A percentile compares a stretch with the other conserved stretches of the same genome.
Evolutionary conservation across 2,797 vertebrate species (phyloP).

Genomic region (Hemitrygon akajei): DNA sequence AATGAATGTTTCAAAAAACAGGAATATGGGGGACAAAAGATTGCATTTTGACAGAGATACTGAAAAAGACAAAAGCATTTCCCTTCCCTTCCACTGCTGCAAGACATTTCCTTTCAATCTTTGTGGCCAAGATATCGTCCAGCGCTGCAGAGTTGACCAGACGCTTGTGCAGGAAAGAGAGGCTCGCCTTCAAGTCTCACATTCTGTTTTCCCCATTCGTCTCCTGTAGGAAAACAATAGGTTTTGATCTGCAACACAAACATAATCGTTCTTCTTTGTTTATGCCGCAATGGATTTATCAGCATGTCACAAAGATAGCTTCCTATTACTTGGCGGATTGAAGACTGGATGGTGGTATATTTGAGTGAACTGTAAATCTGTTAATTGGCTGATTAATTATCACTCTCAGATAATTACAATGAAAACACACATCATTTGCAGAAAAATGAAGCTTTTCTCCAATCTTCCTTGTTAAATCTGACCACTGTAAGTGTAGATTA

Average conservation of each 20-base stretch:
- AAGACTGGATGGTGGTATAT: background rate
- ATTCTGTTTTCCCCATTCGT: background rate
- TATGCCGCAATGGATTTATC: background rate
- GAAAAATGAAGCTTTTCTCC: background rate
- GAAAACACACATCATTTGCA: background rate
- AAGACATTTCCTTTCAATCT: slow-evolving; percentile 4
- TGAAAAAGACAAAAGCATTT: background rate
- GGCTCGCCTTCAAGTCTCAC: slow-evolving; percentile 30
- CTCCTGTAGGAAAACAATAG: background rate
- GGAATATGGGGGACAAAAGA: background rate
- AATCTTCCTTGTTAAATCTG: background rate
- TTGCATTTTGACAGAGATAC: background rate
- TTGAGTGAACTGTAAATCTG: background rate
- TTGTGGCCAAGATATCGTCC: background rate
- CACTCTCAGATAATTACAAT: background rate
- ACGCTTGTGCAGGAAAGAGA: slow-evolving; percentile 24
- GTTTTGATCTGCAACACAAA: slow-evolving; percentile 15
- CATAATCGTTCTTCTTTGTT: background rate
- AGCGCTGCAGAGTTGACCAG: background rate
- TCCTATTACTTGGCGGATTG: background rate
- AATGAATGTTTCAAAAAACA: background rate
- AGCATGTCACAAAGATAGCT: background rate
- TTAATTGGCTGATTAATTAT: background rate
- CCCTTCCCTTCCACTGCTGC: background rate
- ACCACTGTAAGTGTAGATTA: background rate